phyloP scores from a whole-genome alignment of 2,888 invertebrate species.

The Dichetophora obliterata region DNA sequence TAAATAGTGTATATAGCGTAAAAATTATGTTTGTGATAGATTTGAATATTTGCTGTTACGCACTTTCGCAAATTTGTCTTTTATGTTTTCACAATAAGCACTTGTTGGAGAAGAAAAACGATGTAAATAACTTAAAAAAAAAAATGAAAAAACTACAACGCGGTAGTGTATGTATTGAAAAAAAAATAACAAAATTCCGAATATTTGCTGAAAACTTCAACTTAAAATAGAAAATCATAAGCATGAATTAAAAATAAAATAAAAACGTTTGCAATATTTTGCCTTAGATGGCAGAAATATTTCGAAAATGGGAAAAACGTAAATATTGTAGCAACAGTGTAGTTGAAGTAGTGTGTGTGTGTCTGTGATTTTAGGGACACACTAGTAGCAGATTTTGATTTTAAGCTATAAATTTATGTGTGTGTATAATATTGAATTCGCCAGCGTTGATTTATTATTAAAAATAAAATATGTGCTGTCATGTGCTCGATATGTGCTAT shows the following conservation, averaged over 20 bases:
- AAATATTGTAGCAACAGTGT: neutral
- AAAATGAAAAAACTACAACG: neutral
- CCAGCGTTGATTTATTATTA: too few species aligned
- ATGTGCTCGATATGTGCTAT: too few species aligned
- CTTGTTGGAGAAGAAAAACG: neutral
- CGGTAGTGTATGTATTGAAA: neutral
- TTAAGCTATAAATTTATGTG: too few species aligned
- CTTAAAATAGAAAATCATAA: constrained; percentile 1
- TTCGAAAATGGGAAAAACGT: neutral
- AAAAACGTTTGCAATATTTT: constrained; percentile 26
- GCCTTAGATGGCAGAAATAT: constrained; percentile 9
- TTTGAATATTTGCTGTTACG: neutral
- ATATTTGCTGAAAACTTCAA: constrained; percentile 22
- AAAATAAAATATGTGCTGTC: too few species aligned
- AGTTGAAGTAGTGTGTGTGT: too few species aligned
- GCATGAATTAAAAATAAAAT: constrained; percentile 11
- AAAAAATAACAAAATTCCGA: neutral
- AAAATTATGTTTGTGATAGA: constrained; percentile 33
- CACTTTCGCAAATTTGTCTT: neutral
- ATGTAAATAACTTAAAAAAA: neutral
- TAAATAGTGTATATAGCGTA: constrained; percentile 7
- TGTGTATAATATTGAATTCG: too few species aligned
- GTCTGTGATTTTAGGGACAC: too few species aligned
- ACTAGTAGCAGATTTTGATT: too few species aligned
- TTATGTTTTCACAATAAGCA: neutral